Evolutionary conservation across 2,797 vertebrate genomes (phyloP), one percentile per base, ranked within the genome.

Genomic region (Schizopygopsis pylzovi): DNA sequence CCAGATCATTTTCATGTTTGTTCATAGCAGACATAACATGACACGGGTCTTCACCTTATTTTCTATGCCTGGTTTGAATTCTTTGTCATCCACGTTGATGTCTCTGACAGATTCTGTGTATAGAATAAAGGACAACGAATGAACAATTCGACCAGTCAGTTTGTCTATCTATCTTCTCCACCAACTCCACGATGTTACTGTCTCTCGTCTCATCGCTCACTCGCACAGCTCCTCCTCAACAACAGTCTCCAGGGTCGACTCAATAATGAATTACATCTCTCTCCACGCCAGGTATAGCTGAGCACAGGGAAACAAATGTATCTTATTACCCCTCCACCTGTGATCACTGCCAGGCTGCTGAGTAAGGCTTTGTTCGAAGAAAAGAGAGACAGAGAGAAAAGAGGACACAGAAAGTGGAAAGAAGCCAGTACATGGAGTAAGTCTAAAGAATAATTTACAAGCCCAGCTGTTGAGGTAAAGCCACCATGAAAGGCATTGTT

Each of bases 241-340:
- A 77, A 68, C 86, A 82, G 88, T 78, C 91, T 89, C 89, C 88
- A n/a, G 91, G 90, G 92, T 83, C 89, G 61, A 45, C 89, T 92
- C 67, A 49, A 91, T 94, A 94, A 95, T 95, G 93, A 94, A 95
- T 95, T 93, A 94, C 91, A 93, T 92, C 90, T 93, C 87, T 91
- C 87, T 89, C 91, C 91, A 88, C 91, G 88, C 90, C 90, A 93
- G 92, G 93, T 92, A 59, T 59, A 85, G 68, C 83, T 61, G 67
- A 84, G 92, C 93, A 91, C 82, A 81, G 91, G 92, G 92, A 93
- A 93, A 87, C 92, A 91, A 93, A 92, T 91, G 92, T 94, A 92
- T 92, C 79, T 87, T 82, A 90, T 89, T 88, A 89, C 87, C 87
- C 67, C 81, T 84, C 86, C 84, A 87, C 87, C 90, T 94, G 92